Evolutionary conservation across 2,797 vertebrate genomes (phyloP).

Genomic region (Poeciliopsis infans): DNA sequence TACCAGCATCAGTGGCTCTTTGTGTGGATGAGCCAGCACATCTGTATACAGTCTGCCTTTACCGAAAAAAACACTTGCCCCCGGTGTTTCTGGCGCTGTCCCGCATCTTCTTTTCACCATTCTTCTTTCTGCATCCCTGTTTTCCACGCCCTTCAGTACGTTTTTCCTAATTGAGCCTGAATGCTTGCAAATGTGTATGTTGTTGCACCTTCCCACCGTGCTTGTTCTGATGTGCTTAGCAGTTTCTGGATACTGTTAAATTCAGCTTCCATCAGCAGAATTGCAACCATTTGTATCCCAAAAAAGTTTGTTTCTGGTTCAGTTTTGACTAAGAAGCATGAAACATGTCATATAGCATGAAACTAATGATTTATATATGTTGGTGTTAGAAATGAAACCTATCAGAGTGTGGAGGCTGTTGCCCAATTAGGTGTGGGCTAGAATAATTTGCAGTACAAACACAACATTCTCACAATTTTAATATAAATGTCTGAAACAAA

Average conservation of each 20-base stretch:
- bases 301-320: background rate
- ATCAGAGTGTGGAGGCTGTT: background rate
- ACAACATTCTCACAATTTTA: background rate
- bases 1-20: slow-evolving; percentile 74
- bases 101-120: slow-evolving; percentile 39
- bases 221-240: slow-evolving; percentile 33
- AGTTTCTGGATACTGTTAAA: slow-evolving; percentile 11
- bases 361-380: background rate
- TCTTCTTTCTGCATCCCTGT: slow-evolving; percentile 43
- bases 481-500: background rate
- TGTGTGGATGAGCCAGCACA: slow-evolving; percentile 75
- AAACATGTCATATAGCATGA: background rate
- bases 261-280: background rate
- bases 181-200: slow-evolving; percentile 68
- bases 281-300: background rate
- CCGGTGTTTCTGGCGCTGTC: slow-evolving; percentile 71
- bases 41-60: slow-evolving; percentile 65
- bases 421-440: background rate
- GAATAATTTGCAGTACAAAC: background rate
- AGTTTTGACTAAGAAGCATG: background rate
- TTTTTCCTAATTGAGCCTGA: slow-evolving; percentile 68
- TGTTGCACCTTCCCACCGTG: slow-evolving; percentile 52
- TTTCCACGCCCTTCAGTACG: slow-evolving; percentile 56
- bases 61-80: slow-evolving; percentile 66
- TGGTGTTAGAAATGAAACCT: background rate